phyloP scores from a whole-genome alignment of 2,797 vertebrate species.

The Alauda arvensis region DNA sequence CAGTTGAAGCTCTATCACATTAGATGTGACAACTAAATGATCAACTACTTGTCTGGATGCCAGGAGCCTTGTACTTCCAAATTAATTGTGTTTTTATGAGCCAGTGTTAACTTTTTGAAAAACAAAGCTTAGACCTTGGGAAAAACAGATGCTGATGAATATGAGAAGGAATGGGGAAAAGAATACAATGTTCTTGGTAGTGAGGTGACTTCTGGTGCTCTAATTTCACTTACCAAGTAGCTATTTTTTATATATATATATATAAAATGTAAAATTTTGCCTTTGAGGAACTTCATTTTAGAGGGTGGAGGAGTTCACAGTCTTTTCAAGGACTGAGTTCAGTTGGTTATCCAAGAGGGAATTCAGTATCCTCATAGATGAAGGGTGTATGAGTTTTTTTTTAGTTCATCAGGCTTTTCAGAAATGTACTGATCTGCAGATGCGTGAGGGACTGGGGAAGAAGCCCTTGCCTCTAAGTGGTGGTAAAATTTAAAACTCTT shows the following conservation, averaged over 20 bases:
- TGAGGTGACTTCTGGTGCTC: background rate
- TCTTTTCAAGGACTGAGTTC: background rate
- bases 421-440: background rate
- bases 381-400: background rate
- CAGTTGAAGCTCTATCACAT: background rate
- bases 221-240: background rate
- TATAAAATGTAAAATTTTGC: background rate
- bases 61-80: slow-evolving; percentile 2
- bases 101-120: background rate
- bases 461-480: background rate
- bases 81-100: background rate
- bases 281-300: background rate
- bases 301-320: background rate
- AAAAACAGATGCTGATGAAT: background rate
- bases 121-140: background rate
- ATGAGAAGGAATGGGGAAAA: background rate
- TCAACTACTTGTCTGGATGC: background rate
- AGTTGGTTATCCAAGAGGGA: background rate
- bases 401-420: background rate
- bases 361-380: background rate
- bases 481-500: slow-evolving; percentile 38
- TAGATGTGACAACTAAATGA: background rate
- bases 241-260: too few relatives aligned
- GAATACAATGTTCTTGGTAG: background rate
- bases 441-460: background rate